phyloP scores from a whole-genome alignment of 2,797 vertebrate genomes.

The Pseudopleuronectes americanus region DNA sequence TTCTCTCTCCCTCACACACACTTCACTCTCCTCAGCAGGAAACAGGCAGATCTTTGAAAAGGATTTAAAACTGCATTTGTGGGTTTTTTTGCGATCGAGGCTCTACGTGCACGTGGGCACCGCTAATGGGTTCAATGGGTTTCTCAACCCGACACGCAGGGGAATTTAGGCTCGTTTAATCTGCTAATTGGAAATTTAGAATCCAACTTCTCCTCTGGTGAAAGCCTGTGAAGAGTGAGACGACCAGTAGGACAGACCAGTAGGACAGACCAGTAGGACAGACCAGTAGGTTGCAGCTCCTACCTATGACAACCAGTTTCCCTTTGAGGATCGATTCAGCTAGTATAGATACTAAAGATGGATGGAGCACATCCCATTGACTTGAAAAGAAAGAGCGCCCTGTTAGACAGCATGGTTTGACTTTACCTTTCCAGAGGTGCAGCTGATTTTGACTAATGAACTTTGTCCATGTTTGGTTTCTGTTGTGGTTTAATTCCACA shows the following conservation, averaged over 20 bases:
- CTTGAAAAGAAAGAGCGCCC: constrained; percentile 12
- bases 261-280: constrained; percentile 28
- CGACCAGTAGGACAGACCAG: constrained; percentile 6
- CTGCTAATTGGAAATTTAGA: constrained; percentile 71
- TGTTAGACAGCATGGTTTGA: constrained; percentile 18
- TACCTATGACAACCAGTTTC: constrained; percentile 11
- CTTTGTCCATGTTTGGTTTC: not conserved
- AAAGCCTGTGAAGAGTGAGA: constrained; percentile 18
- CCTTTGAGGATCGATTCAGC: constrained; percentile 21
- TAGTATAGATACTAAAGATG: constrained; percentile 2
- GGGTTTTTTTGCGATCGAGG: constrained; percentile 31
- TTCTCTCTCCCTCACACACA: not conserved
- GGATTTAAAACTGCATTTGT: constrained; percentile 38
- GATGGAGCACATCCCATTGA: constrained; percentile 17
- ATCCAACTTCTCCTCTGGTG: constrained; percentile 47
- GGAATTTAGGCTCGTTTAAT: constrained; percentile 73
- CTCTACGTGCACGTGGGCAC: constrained; percentile 13
- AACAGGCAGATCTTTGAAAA: constrained; percentile 52
- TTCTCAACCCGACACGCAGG: constrained; percentile 60
- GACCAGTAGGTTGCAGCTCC: constrained; percentile 12
- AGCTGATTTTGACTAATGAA: constrained; percentile 8
- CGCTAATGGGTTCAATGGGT: constrained; percentile 67
- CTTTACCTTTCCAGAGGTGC: not conserved
- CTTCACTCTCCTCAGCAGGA: constrained; percentile 33
- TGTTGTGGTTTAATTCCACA: not conserved